Evolutionary conservation across 2,888 invertebrate genomes (phyloP), one percentile per base, ranked within the genome.

Genomic region (Lapara coniferarum): DNA sequence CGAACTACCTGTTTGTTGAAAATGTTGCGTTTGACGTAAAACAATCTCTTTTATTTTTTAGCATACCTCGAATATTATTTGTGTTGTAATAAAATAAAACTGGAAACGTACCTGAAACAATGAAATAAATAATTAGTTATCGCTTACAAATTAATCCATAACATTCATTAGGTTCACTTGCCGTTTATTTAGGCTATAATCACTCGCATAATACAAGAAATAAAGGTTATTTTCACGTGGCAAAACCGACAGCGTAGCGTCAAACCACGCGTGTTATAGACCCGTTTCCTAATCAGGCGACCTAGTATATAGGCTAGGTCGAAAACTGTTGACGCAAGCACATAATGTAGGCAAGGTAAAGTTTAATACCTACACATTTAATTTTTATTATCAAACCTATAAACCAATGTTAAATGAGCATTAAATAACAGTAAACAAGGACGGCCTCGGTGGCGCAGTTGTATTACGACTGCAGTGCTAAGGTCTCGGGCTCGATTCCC

Each of bases 231-330:
- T 70, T 66, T 70, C 68, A 69, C 70, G 71, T 58, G 75, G 75
- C 72, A 76, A 66, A 2, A 6, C n/a, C 14, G 14, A 44, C 30
- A 52, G 13, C 44, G 53, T 37, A 55, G 52, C 52, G 52, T 37
- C 52, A 44, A 49, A 58, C 68, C 53, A 51, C 84, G 82, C 83
- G 83, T 85, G 84, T 73, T 76, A 71, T 74, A 72, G 78, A 75
- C 77, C 75, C 75, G 76, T 85, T 83, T 81, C 74, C 77, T 73
- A 78, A 77, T 78, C 78, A 77, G 72, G 75, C 79, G 77, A 84
- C 79, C 80, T 75, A 78, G 75, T 77, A 78, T 81, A 78, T 78
- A 78, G 78, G 80, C 81, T 81, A 75, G 72, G 75, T 74, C 78
- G 77, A 79, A 79, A 72, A 66, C 46, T 63, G 69, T 19, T 73